These are phyloP conservation scores for Amphipoea lucens DNA, from an alignment of 2,888 invertebrate genomes.

Conservation along the genomic window DNA sequence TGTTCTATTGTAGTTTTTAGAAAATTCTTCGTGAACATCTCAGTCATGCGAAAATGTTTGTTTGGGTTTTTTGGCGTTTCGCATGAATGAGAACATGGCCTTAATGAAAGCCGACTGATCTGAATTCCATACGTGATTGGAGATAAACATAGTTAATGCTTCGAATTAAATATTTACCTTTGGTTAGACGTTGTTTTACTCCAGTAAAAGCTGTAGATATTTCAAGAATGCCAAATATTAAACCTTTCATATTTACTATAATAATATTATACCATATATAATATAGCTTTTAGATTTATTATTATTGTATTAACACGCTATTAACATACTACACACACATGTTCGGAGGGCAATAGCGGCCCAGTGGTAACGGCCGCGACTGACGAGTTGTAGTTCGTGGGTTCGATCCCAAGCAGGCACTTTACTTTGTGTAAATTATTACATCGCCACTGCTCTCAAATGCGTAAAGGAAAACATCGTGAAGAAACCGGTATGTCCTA, in stretches of 20 bases:
- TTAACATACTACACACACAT: background rate
- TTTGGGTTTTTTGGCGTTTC: conserved; percentile 36
- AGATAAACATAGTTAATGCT: conserved; percentile 43
- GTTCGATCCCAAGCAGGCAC: background rate
- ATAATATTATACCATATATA: too few relatives aligned
- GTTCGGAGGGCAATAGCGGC: too few relatives aligned
- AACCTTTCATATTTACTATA: background rate
- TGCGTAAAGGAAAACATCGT: background rate
- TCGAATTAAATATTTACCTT: conserved; percentile 48
- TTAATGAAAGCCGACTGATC: conserved; percentile 48
- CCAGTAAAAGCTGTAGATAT: background rate
- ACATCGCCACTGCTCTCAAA: background rate
- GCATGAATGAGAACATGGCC: conserved; percentile 37
- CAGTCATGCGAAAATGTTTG: background rate
- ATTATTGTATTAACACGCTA: background rate
- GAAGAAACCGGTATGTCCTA: background rate
- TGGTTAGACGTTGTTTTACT: conserved; percentile 5
- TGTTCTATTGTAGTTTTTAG: background rate
- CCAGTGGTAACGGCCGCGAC: too few relatives aligned
- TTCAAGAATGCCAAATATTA: background rate
- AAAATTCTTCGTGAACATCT: background rate
- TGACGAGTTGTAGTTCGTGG: background rate
- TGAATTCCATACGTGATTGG: conserved; percentile 39
- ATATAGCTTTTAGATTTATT: too few relatives aligned
- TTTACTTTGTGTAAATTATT: background rate